phyloP scores from a whole-genome alignment of 2,888 invertebrate species.

The Drymonia ruficornis region DNA sequence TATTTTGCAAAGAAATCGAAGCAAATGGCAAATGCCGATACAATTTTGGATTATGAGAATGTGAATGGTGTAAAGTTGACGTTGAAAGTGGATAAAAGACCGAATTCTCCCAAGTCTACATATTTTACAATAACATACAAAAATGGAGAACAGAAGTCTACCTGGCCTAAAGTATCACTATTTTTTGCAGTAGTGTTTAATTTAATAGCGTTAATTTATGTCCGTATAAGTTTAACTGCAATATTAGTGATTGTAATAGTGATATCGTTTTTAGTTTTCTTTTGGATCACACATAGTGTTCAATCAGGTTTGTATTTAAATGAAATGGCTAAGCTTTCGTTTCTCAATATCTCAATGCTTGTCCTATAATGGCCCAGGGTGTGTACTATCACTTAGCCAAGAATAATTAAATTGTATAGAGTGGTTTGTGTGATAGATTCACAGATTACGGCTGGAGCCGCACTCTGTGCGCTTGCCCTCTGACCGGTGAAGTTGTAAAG shows the following conservation, averaged over 20 bases:
- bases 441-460: no score
- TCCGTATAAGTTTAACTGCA: conserved; percentile 64
- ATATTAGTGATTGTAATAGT: conserved; percentile 62
- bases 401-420: no score
- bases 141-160: conserved; percentile 51
- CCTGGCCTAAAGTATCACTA: conserved; percentile 61
- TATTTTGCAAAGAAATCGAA: no score
- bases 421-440: no score
- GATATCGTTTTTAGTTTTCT: conserved; percentile 63
- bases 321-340: background rate
- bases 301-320: conserved; percentile 63
- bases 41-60: conserved; percentile 51
- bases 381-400: no score
- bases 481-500: no score
- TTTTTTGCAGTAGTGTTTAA: conserved; percentile 66
- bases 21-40: conserved; percentile 26
- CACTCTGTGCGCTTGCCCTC: no score
- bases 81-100: conserved; percentile 54
- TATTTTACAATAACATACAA: conserved; percentile 69
- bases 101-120: conserved; percentile 59
- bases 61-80: conserved; percentile 69
- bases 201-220: conserved; percentile 58
- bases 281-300: conserved; percentile 77
- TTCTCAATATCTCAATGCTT: no score
- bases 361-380: no score